Conservation (phyloP, 2,888 invertebrate genomes). For the Charanyca ferruginea region DNA sequence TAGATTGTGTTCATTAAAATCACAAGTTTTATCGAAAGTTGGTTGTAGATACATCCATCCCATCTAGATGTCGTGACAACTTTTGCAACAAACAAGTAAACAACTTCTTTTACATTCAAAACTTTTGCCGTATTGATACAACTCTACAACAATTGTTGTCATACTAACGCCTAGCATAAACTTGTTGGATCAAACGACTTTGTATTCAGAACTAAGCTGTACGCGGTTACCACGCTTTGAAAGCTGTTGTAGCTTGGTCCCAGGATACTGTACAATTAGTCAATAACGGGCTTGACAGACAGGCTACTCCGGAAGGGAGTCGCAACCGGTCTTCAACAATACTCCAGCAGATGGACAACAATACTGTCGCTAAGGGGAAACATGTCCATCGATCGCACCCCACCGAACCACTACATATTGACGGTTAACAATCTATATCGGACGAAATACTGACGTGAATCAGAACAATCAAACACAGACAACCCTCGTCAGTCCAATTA, state of each 20-base stretch:
- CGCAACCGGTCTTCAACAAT: conserved; percentile 79
- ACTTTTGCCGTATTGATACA: conserved; percentile 41
- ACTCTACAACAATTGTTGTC: conserved; percentile 21
- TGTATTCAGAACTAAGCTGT: conserved; percentile 18
- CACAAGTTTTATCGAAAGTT: conserved; percentile 43
- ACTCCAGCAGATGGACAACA: conserved; percentile 75
- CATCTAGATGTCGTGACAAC: conserved; percentile 24
- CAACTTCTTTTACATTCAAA: conserved; percentile 22
- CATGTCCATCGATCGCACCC: conserved; percentile 75
- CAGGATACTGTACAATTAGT: conserved; percentile 72
- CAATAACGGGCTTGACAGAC: conserved; percentile 67
- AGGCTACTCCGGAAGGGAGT: conserved; percentile 79
- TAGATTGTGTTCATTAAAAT: conserved; percentile 48
- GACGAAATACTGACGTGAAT: conserved; percentile 76
- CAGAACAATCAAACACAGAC: conserved; percentile 75
- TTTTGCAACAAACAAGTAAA: conserved; percentile 18
- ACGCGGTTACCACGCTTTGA: conserved; percentile 41
- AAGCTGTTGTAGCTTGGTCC: conserved; percentile 41
- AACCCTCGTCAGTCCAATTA: conserved; percentile 82
- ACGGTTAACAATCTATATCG: conserved; percentile 79
- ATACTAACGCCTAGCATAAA: conserved; percentile 33
- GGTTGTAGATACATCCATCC: conserved; percentile 35
- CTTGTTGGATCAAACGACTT: conserved; percentile 34
- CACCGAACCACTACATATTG: conserved; percentile 75
- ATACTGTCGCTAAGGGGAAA: conserved; percentile 80